Evolutionary conservation across 2,888 invertebrate species (phyloP).

Genomic region (Siphonodentalium dalli): DNA sequence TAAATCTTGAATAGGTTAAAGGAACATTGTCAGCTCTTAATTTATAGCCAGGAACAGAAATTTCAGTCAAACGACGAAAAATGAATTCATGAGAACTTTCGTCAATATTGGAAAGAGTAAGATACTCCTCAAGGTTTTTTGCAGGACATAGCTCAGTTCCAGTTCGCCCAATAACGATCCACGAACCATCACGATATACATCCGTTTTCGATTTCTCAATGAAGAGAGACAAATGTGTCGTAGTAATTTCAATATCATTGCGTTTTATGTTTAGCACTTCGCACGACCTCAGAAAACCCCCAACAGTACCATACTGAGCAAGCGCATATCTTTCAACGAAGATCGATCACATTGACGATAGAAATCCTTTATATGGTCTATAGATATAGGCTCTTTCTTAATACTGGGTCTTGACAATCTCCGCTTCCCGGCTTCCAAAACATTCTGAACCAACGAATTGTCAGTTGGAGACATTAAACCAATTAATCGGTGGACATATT

Average conservation of each 20-base stretch:
- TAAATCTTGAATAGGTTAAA: slow-evolving; percentile 15
- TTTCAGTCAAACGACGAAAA: slow-evolving; percentile 6
- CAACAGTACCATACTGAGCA: slow-evolving; percentile 11
- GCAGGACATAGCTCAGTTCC: slow-evolving; percentile 15
- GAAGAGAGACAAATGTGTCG: slow-evolving; percentile 7
- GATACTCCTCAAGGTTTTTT: slow-evolving; percentile 13
- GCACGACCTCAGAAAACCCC: slow-evolving; percentile 16
- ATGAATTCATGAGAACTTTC: slow-evolving; percentile 4
- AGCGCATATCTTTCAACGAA: slow-evolving; percentile 13
- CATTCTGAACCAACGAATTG: slow-evolving; percentile 1
- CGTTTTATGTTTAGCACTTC: slow-evolving; percentile 13
- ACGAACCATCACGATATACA: slow-evolving; percentile 17
- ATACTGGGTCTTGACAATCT: background rate
- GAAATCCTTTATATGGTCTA: slow-evolving; percentile 1
- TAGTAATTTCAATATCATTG: slow-evolving; percentile 6
- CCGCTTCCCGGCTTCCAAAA: slow-evolving; percentile 6
- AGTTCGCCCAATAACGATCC: slow-evolving; percentile 16
- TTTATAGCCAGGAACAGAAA: background rate
- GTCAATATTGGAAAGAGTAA: slow-evolving; percentile 7
- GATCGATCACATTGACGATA: slow-evolving; percentile 8
- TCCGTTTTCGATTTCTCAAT: slow-evolving; percentile 16
- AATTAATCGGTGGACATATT: slow-evolving; percentile 5
- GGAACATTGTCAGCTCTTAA: slow-evolving; percentile 7
- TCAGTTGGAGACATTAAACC: slow-evolving; percentile 5
- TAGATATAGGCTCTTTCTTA: slow-evolving; percentile 12